Conservation (phyloP, 2,888 invertebrate species). For the Chrysina gloriosa region DNA sequence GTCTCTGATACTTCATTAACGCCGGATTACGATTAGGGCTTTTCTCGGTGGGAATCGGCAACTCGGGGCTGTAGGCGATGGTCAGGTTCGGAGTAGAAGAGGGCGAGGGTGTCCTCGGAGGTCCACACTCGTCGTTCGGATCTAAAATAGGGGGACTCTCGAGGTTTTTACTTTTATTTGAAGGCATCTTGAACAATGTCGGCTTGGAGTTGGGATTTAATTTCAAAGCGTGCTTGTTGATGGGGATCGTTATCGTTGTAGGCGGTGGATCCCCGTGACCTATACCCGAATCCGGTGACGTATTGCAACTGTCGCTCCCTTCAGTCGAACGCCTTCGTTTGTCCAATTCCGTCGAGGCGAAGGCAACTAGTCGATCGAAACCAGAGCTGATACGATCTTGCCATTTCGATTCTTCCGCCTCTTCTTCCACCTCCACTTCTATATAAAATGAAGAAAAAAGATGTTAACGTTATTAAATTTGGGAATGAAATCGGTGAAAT, state of each 20-base stretch:
- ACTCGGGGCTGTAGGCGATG: conserved; percentile 57
- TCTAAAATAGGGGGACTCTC: conserved; percentile 66
- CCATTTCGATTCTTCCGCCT: conserved; percentile 88
- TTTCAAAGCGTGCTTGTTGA: conserved; percentile 58
- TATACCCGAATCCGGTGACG: conserved; percentile 88
- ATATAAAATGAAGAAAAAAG: conserved; percentile 47
- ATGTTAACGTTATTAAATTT: conserved; percentile 1
- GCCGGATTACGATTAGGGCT: conserved; percentile 66
- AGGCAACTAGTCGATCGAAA: conserved; percentile 93
- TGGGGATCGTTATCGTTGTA: conserved; percentile 61
- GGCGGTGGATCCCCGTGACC: conserved; percentile 74
- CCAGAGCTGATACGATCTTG: conserved; percentile 93
- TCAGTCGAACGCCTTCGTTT: conserved; percentile 87
- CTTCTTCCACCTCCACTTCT: conserved; percentile 73
- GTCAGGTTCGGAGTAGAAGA: conserved; percentile 66
- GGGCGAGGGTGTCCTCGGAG: conserved; percentile 71
- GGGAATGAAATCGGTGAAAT: neutral
- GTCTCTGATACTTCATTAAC: conserved; percentile 72
- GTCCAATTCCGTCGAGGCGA: conserved; percentile 92
- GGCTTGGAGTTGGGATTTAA: conserved; percentile 61
- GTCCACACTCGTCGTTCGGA: conserved; percentile 66
- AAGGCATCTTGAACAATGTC: conserved; percentile 62
- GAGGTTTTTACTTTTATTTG: conserved; percentile 57
- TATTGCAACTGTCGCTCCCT: conserved; percentile 80
- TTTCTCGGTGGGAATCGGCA: conserved; percentile 54